Evolutionary conservation across 1,140 invertebrate species (phyloP).

Genomic region (Drosophila setifemur): DNA sequence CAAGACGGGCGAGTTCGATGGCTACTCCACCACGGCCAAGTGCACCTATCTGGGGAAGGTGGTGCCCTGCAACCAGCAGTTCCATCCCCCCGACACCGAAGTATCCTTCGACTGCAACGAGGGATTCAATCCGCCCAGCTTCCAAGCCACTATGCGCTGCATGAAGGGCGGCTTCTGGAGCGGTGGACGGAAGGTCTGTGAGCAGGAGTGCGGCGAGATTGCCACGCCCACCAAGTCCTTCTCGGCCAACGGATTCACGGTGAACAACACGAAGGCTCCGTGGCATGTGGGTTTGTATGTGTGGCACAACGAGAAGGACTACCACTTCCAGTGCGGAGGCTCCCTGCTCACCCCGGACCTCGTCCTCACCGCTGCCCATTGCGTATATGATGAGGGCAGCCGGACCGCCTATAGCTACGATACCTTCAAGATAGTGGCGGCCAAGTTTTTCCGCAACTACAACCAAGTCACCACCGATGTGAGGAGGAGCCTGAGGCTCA

Average conservation of each 20-base stretch:
- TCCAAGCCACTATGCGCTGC: slow-evolving; percentile 45
- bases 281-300: slow-evolving; percentile 85
- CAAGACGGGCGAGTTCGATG: slow-evolving; percentile 24
- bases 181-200: slow-evolving; percentile 40
- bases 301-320: slow-evolving; percentile 45
- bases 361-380: slow-evolving; percentile 68
- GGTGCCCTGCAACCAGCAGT: slow-evolving; percentile 29
- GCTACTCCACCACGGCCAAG: slow-evolving; percentile 52
- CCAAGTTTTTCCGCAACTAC: slow-evolving; percentile 54
- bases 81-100: slow-evolving; percentile 53
- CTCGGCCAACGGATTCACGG: slow-evolving; percentile 35
- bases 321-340: slow-evolving; percentile 83
- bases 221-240: slow-evolving; percentile 58
- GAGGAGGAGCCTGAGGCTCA: slow-evolving; percentile 20
- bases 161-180: slow-evolving; percentile 48
- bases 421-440: slow-evolving; percentile 50
- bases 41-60: slow-evolving; percentile 40
- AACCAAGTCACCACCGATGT: slow-evolving; percentile 11
- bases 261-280: slow-evolving; percentile 80
- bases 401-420: not conserved
- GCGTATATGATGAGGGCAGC: slow-evolving; percentile 46
- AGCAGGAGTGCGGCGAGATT: slow-evolving; percentile 59
- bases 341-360: slow-evolving; percentile 72
- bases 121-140: slow-evolving; percentile 29
- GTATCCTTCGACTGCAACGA: slow-evolving; percentile 57